phyloP scores from a whole-genome alignment of 1,140 invertebrate genomes.

The Cydia pomonella region DNA sequence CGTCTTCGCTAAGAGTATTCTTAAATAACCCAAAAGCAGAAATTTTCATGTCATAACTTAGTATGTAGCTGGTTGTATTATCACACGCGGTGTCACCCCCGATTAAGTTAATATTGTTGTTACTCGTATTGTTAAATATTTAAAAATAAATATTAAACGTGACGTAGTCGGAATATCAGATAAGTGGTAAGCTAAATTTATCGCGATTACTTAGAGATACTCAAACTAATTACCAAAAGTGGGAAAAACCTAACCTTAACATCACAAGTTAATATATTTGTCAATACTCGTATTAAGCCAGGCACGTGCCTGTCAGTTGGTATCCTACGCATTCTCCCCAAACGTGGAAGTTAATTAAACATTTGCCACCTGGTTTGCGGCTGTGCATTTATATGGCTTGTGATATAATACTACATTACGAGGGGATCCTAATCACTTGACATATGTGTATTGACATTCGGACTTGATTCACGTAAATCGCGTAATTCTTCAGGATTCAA shows the following conservation, averaged over 20 bases:
- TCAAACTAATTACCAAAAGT: not conserved
- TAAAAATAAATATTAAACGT: too few species aligned
- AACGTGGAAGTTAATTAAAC: slow-evolving; percentile 26
- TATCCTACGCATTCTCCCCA: slow-evolving; percentile 11
- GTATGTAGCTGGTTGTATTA: too few species aligned
- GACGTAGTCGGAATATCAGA: too few species aligned
- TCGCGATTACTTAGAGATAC: not conserved
- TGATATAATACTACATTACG: not conserved
- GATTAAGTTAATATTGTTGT: too few species aligned
- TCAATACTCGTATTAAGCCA: not conserved
- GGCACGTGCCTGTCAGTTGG: not conserved
- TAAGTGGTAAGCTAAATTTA: too few species aligned
- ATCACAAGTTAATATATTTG: not conserved
- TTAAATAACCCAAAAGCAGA: too few species aligned
- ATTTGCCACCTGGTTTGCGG: slow-evolving; percentile 11
- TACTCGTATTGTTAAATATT: too few species aligned
- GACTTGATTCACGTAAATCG: not conserved
- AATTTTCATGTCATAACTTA: too few species aligned
- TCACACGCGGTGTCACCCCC: too few species aligned
- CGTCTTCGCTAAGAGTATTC: too few species aligned
- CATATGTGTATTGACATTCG: not conserved
- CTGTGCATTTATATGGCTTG: slow-evolving; percentile 13
- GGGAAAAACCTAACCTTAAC: not conserved
- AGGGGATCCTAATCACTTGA: not conserved
- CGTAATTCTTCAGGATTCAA: not conserved